A percentile compares a stretch with the other conserved stretches of the same genome.
phyloP scores from a whole-genome alignment of 2,888 invertebrate genomes.

The Aleiodes leptofemur region DNA sequence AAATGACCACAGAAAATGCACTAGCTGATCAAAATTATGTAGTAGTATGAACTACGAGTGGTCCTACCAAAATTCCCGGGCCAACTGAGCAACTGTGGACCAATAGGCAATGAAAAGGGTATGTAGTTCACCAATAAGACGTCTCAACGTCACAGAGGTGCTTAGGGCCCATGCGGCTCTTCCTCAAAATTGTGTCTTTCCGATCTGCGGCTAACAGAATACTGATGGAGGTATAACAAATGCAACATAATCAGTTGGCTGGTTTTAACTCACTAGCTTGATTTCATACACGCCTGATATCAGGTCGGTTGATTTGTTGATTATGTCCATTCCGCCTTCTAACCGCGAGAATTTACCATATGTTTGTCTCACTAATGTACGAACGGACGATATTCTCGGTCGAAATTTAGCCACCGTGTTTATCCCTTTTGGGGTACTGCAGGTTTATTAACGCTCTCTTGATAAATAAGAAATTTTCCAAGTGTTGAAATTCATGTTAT shows the following conservation, averaged over 20 bases:
- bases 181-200: constrained; percentile 75
- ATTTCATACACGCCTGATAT: constrained; percentile 60
- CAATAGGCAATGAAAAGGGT: constrained; percentile 71
- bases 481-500: constrained; percentile 52
- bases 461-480: constrained; percentile 12
- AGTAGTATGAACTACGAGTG: constrained; percentile 42
- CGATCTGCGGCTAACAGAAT: constrained; percentile 71
- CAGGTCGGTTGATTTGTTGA: constrained; percentile 74
- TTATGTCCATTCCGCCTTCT: constrained; percentile 74
- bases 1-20: constrained; percentile 26
- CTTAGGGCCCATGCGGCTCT: constrained; percentile 74
- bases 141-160: constrained; percentile 68
- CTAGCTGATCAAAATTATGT: constrained; percentile 15
- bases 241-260: background rate
- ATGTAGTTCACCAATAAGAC: constrained; percentile 69
- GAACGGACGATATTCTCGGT: constrained; percentile 22
- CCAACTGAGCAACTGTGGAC: constrained; percentile 61
- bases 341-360: constrained; percentile 59
- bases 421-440: constrained; percentile 1
- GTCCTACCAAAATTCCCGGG: constrained; percentile 67
- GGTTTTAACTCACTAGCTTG: constrained; percentile 19
- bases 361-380: constrained; percentile 33
- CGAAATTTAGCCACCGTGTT: constrained; percentile 22
- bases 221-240: constrained; percentile 48
- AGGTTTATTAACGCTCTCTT: constrained; percentile 4